A percentile compares a stretch with the other conserved stretches of the same genome.
Evolutionary conservation across 2,888 invertebrate species (phyloP).

Genomic region (Agrotis segetum): DNA sequence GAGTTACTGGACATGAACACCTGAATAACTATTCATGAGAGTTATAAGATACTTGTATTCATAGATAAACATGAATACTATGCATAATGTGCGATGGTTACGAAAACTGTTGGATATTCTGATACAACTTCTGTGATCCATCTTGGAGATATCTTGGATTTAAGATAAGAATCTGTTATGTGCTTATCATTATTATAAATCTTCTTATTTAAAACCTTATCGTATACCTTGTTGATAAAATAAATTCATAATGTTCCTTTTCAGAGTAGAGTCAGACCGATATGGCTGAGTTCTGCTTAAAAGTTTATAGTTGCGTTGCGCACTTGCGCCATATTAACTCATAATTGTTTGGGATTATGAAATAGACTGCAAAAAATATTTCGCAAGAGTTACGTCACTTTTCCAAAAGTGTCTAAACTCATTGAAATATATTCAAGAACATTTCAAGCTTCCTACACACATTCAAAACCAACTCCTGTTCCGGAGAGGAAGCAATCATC

Average conservation of each 20-base stretch:
- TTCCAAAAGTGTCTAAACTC: conserved; percentile 8
- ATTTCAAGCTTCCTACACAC: neutral
- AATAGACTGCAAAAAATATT: conserved; percentile 37
- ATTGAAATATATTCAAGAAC: neutral
- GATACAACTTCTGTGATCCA: conserved; percentile 27
- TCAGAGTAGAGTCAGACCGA: neutral
- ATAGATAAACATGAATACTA: conserved; percentile 27
- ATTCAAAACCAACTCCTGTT: conserved; percentile 16
- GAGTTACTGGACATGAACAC: conserved; percentile 20
- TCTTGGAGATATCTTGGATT: conserved; percentile 39
- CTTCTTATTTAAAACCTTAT: conserved; percentile 32
- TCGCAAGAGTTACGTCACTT: conserved; percentile 41
- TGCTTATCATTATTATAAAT: conserved; percentile 32
- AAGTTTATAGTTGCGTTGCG: conserved; percentile 11
- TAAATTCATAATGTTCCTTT: neutral
- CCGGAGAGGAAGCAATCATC: conserved; percentile 50
- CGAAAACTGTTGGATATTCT: conserved; percentile 16
- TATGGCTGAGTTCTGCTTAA: neutral
- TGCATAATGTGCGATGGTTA: conserved; percentile 15
- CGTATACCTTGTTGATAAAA: conserved; percentile 6
- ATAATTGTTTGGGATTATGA: conserved; percentile 7
- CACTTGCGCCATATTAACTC: conserved; percentile 32
- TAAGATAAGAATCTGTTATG: conserved; percentile 13
- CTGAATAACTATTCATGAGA: conserved; percentile 46
- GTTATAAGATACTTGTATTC: conserved; percentile 25